Base-by-base conservation (phyloP, 64 coral and sea anemone genomes). In the Catalaphyllia jardinei region DNA sequence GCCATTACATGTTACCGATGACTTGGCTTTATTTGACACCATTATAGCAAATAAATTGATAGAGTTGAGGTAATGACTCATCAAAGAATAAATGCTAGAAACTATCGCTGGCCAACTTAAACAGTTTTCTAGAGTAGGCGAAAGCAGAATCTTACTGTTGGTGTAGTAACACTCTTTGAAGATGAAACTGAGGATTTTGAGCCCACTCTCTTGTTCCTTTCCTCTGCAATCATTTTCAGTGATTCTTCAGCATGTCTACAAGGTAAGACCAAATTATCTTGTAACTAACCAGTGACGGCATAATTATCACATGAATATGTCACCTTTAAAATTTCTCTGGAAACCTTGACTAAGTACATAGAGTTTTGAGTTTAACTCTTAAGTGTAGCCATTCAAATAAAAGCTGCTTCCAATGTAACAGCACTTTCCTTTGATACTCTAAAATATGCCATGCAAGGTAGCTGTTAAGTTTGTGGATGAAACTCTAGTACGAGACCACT, bases 161-260 rank as follows among this genome's bases (percentile, higher is more conserved):
- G 89, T 59, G 93, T 89, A 51, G 89, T 87, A 8, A 93, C 51
- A 60, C 59, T 33, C 50, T 92, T 98, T 4, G 73, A 60, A 22
- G 82, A 60, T 33, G 72, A 60, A 19, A 87, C 57, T 29, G 88
- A 67, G 6, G 30, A 61, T 78, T 67, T 61, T 10, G 31, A 76
- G 0, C 92, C 92, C 74, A 77, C 88, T 50, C 91, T 80, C 46
- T 92, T 94, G 35, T 80, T 92, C 73, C 80, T 89, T 20, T 98
- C 90, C 61, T 94, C 93, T 52, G 75, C 22, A 30, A 98, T 67
- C 19, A 98, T 71, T 38, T 82, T 94, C 0, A 98, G 0, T 0
- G 90, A 86, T 74, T 94, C 89, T 2, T 94, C 90, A 29, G 88
- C 96, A 79, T 98, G 90, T 63, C 96, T 98, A 52, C 1, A 28